phyloP scores from a whole-genome alignment of 2,888 invertebrate genomes.

The Microctonus aethiopoides region DNA sequence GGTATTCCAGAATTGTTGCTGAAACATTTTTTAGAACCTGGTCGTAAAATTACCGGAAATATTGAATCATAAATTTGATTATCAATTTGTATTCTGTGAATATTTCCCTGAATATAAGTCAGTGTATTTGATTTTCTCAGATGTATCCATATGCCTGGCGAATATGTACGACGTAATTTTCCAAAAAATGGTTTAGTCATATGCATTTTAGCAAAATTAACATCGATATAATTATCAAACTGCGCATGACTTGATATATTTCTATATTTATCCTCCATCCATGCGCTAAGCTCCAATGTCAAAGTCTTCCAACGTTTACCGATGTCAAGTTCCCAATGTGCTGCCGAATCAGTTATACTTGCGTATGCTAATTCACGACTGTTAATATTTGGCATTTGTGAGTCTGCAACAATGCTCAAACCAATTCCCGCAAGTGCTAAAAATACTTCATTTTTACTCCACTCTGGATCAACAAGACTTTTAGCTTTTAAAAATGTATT shows the following conservation, averaged over 20 bases:
- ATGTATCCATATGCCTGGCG: slow-evolving; percentile 81
- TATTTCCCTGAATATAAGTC: slow-evolving; percentile 75
- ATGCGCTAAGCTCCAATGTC: slow-evolving; percentile 80
- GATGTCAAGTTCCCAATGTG: slow-evolving; percentile 85
- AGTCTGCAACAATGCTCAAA: slow-evolving; percentile 68
- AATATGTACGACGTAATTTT: slow-evolving; percentile 78
- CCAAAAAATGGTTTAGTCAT: slow-evolving; percentile 90
- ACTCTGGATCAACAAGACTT: slow-evolving; percentile 73
- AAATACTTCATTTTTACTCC: slow-evolving; percentile 76
- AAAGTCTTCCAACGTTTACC: slow-evolving; percentile 84
- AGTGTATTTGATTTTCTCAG: slow-evolving; percentile 77
- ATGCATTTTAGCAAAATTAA: slow-evolving; percentile 84
- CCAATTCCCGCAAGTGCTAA: slow-evolving; percentile 77
- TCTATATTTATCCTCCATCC: slow-evolving; percentile 85
- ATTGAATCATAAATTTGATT: slow-evolving; percentile 79
- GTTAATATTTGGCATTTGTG: slow-evolving; percentile 16
- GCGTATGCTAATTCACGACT: slow-evolving; percentile 77
- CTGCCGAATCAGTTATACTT: slow-evolving; percentile 76
- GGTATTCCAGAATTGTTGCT: slow-evolving; percentile 51
- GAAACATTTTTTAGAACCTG: slow-evolving; percentile 68
- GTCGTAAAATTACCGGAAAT: slow-evolving; percentile 76
- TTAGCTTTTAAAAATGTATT: slow-evolving; percentile 68
- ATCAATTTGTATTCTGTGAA: slow-evolving; percentile 80
- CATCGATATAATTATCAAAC: slow-evolving; percentile 79
- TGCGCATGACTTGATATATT: slow-evolving; percentile 78